Base-by-base conservation (phyloP, 2,888 invertebrate species). In the Vesta saturnalis region DNA sequence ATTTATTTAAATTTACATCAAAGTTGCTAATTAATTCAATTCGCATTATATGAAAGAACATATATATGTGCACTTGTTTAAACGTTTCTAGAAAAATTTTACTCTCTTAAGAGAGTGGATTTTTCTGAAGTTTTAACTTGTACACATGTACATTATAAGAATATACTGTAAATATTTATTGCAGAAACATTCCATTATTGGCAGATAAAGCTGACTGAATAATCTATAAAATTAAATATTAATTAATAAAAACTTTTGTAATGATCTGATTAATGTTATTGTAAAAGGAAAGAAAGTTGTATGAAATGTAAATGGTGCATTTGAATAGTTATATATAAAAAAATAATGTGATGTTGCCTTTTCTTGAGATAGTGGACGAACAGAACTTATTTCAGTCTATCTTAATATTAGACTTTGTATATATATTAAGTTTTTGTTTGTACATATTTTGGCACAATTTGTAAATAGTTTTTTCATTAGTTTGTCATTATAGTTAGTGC, bases 201-300 rank as follows among this genome's bases (percentile, higher is more conserved):
- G 52, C 60, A 67, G 59, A 54, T 67, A 43, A n/a, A 67, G 55
- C 46, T 57, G 68, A 68, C 68, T 68, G 68, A 68, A 60, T 55
- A 58, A 64, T 52, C 54, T 65, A n/a, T n/a, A n/a, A n/a, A n/a
- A n/a, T n/a, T n/a, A n/a, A 39, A 52, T 58, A 52, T 22, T 39
- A 43, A 47, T 65, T 21, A 2, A 58, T 49, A 15, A 19, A 47
- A n/a, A 39, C 39, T 46, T 6, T 23, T 14, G 8, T 10, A n/a
- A 57, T 60, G 65, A 65, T 60, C 65, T 65, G 64, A 64, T 64
- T 58, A 64, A n/a, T 15, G 10, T 58, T 19, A 43, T 52, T 19
- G 19, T 52, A 52, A 52, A n/a, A n/a, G n/a, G n/a, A n/a, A 6
- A n/a, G 12, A 43, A 2, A 2, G 43, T 43, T 43, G 12, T 52